These are phyloP conservation scores for Fregata magnificens DNA, from an alignment of 2,113 vertebrate genomes.

Conservation along the genomic window DNA sequence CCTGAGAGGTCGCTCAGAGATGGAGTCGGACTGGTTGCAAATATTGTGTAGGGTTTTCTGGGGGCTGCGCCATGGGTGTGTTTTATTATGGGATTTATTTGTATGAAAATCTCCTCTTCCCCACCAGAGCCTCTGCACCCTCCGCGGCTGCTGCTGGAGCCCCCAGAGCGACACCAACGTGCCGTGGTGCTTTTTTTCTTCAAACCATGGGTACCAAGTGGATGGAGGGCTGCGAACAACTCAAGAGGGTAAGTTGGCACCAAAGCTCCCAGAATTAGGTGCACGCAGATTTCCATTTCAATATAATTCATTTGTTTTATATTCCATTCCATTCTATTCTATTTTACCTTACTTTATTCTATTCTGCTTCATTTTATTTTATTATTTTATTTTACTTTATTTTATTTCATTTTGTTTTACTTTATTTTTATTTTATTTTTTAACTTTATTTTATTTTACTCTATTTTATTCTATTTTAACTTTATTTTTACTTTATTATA, in stretches of 20 bases:
- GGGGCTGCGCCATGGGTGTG: background rate
- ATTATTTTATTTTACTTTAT: background rate
- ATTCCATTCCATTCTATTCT: no score
- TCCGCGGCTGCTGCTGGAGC: slow-evolving; percentile 86
- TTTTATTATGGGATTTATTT: background rate
- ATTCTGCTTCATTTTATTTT: background rate
- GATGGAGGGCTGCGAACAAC: background rate
- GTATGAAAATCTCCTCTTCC: background rate
- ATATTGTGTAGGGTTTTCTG: background rate
- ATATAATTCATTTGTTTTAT: background rate
- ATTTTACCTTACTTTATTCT: background rate
- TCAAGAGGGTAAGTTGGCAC: background rate
- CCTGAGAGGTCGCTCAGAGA: background rate
- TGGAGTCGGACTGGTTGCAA: rapidly evolving
- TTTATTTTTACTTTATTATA: background rate
- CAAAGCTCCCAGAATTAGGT: no score
- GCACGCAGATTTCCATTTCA: background rate
- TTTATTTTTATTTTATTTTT: no score
- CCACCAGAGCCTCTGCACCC: slow-evolving; percentile 61
- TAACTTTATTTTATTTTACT: no score
- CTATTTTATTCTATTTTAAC: no score
- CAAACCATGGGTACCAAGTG: slow-evolving; percentile 80
- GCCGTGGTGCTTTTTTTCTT: slow-evolving; percentile 88
- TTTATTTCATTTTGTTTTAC: background rate
- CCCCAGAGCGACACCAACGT: slow-evolving; percentile 65